These are phyloP conservation scores for Drosophila longiperda DNA, from an alignment of 2,888 invertebrate species.

Conservation along the genomic window DNA sequence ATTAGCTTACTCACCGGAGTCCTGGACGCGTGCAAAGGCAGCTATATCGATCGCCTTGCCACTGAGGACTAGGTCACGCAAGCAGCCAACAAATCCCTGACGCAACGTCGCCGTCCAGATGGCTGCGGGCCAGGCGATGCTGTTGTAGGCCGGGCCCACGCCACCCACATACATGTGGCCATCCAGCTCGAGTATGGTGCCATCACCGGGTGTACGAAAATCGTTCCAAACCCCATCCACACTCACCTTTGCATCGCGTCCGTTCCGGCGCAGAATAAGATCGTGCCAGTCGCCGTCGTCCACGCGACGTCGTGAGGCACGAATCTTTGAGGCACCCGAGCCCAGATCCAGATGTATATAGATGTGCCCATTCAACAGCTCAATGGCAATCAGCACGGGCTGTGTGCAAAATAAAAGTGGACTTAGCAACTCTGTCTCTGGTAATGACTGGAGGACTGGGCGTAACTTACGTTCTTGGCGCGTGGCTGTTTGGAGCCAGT, in stretches of 20 bases:
- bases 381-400: constrained; percentile 97
- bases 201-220: constrained; percentile 95
- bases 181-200: constrained; percentile 94
- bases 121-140: constrained; percentile 91
- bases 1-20: constrained; percentile 88
- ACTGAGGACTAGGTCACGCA: constrained; percentile 95
- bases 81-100: constrained; percentile 97
- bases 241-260: constrained; percentile 93
- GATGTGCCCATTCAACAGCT: constrained; percentile 96
- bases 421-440: neutral
- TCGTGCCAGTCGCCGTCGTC: constrained; percentile 98
- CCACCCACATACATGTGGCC: constrained; percentile 96
- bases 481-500: constrained; percentile 91
- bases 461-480: constrained; percentile 86
- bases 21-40: constrained; percentile 94
- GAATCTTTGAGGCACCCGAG: constrained; percentile 94
- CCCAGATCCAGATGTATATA: constrained; percentile 97
- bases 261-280: constrained; percentile 92
- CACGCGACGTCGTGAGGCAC: constrained; percentile 92
- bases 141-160: constrained; percentile 92
- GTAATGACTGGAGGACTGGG: too few relatives aligned
- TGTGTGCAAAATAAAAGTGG: constrained; percentile 79
- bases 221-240: constrained; percentile 95
- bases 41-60: constrained; percentile 95
- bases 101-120: constrained; percentile 96